Evolutionary conservation across 2,113 vertebrate species (phyloP).

Genomic region (Microcebus jonahi): DNA sequence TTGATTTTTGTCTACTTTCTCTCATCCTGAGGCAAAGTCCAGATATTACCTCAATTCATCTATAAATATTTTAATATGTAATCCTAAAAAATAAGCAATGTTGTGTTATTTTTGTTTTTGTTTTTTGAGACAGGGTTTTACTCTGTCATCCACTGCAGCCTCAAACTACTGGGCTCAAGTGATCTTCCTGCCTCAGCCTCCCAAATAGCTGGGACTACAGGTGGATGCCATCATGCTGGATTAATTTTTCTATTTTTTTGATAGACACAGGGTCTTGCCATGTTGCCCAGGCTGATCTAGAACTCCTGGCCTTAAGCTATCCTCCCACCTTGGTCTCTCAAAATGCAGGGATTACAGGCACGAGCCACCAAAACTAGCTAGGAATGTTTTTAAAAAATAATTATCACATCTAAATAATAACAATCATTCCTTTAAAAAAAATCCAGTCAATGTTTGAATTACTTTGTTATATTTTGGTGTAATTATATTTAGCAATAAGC

Average conservation of each 20-base stretch:
- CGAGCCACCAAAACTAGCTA: no score
- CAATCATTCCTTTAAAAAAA: conserved; percentile 12
- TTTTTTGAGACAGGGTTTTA: neutral
- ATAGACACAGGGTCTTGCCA: neutral
- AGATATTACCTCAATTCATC: neutral
- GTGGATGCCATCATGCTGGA: no score
- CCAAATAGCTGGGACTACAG: neutral
- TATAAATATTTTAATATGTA: conserved; percentile 18
- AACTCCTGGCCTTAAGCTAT: neutral
- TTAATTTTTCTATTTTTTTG: neutral
- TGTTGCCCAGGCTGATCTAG: neutral
- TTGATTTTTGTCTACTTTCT: neutral
- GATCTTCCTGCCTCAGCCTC: neutral
- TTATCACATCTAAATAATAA: neutral
- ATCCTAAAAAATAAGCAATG: conserved; percentile 1
- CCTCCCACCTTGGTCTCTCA: neutral
- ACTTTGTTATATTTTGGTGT: neutral
- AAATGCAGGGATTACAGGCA: no score
- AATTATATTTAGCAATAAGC: neutral
- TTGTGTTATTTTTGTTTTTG: neutral
- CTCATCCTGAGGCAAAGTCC: conserved; percentile 3
- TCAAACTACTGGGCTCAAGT: neutral
- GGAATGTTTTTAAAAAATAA: neutral
- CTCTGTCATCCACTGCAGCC: neutral
- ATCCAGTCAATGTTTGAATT: neutral